Percentiles rank a stretch among this genome's conserved stretches.
phyloP scores from a whole-genome alignment of 2,888 invertebrate genomes.

The Tachina fera region DNA sequence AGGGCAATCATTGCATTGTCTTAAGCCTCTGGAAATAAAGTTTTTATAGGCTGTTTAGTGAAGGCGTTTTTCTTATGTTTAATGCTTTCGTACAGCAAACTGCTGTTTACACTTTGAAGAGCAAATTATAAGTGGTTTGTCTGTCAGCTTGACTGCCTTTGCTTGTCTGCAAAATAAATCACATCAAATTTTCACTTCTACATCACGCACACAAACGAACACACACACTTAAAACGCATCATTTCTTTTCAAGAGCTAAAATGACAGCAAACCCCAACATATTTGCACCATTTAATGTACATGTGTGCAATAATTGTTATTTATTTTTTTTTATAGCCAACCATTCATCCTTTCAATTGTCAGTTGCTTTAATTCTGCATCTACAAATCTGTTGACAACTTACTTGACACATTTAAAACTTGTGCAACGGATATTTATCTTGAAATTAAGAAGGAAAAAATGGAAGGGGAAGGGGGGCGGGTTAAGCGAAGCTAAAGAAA shows the following conservation, averaged over 20 bases:
- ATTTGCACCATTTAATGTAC: slow-evolving; percentile 66
- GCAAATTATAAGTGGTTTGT: slow-evolving; percentile 50
- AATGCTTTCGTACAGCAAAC: not conserved
- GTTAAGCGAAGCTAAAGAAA: not conserved
- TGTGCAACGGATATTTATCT: slow-evolving; percentile 35
- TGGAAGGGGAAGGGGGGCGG: not conserved
- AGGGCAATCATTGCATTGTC: not conserved
- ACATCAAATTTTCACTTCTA: slow-evolving; percentile 61
- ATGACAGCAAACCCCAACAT: slow-evolving; percentile 48
- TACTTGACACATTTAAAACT: slow-evolving; percentile 69
- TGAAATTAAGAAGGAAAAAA: not conserved
- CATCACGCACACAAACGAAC: slow-evolving; percentile 19
- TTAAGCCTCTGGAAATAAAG: not conserved
- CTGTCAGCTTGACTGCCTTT: slow-evolving; percentile 25
- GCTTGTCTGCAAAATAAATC: slow-evolving; percentile 63
- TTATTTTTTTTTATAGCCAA: slow-evolving; percentile 1
- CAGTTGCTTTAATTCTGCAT: slow-evolving; percentile 26
- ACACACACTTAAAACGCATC: slow-evolving; percentile 23
- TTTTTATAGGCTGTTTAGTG: not conserved
- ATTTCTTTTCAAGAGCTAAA: slow-evolving; percentile 8
- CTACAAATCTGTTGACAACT: slow-evolving; percentile 71
- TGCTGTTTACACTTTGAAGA: slow-evolving; percentile 39
- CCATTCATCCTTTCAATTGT: slow-evolving; percentile 42
- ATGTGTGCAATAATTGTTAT: slow-evolving; percentile 27
- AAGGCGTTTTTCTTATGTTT: not conserved